Conservation (phyloP, 2,888 invertebrate species). For the Timema cristinae region DNA sequence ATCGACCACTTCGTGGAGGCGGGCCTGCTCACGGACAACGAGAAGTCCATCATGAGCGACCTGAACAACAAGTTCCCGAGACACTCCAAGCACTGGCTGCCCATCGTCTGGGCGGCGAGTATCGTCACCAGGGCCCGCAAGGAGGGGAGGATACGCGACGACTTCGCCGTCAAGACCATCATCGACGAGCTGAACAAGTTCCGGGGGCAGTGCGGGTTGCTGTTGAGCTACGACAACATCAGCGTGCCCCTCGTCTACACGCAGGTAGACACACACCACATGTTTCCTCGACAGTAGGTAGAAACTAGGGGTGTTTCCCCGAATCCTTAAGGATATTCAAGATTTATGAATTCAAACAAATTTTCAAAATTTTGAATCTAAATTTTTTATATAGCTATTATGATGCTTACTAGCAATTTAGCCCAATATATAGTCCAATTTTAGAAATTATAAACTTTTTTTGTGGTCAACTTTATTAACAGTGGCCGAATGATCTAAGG, state of each 20-base stretch:
- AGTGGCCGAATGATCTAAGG: too few species aligned
- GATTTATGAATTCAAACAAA: too few species aligned
- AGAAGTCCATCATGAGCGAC: conserved; percentile 71
- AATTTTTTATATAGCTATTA: too few species aligned
- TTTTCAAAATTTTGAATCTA: too few species aligned
- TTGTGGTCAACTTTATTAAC: too few species aligned
- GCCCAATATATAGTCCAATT: too few species aligned
- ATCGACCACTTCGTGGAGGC: conserved; percentile 79
- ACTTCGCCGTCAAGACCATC: conserved; percentile 89
- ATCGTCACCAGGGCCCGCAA: conserved; percentile 86
- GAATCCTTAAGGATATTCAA: too few species aligned
- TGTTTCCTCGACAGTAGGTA: too few species aligned
- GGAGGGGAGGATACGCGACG: conserved; percentile 83
- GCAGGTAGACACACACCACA: conserved; percentile 47
- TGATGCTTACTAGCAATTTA: too few species aligned
- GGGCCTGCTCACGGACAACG: conserved; percentile 76
- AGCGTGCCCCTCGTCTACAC: conserved; percentile 79
- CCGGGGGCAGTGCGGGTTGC: conserved; percentile 70
- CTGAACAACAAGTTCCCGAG: conserved; percentile 77
- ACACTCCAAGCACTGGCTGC: conserved; percentile 85
- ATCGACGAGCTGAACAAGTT: conserved; percentile 84
- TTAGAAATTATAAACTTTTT: too few species aligned
- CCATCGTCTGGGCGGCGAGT: conserved; percentile 88
- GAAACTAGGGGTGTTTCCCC: too few species aligned
- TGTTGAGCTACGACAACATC: conserved; percentile 74